Base-by-base conservation (phyloP, 2,113 vertebrate genomes). In the Cinclus cinclus region DNA sequence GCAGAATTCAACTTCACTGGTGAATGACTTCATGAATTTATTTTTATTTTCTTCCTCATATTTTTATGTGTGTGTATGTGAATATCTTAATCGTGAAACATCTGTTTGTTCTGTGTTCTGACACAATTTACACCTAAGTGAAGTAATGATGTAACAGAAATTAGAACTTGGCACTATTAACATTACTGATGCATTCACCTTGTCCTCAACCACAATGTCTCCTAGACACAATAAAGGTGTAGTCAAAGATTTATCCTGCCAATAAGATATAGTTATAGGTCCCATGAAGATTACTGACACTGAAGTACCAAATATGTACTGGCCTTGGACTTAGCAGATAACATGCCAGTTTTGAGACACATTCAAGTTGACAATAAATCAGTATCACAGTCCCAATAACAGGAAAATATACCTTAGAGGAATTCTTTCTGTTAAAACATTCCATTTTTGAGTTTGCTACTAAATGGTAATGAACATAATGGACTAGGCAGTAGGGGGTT, bases 291-390 rank as follows among this genome's bases (percentile, higher is more conserved):
- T 63, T 90, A 76, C 81, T 94, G 90, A 96, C 55, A 87, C 67
- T 55, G 86, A 92, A 75, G 62, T 78, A 75, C 58, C 94, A 96
- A 96, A 94, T 95, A 96, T 84, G 86, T 89, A 93, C 94, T 80
- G 95, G 95, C 90, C 96, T 97, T 97, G 94, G 96, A 97, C 97
- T 95, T 64, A 75, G 86, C 59, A 95, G 91, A 94, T 95, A 96
- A 95, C 87, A 79, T 94, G 91, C 75, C 94, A 95, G 95, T 97
- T 96, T 94, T 96, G 92, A 97, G 83, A 90, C 60, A 88, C 91
- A 92, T 94, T 87, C 92, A 89, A 92, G 92, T 28, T 82, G 87
- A 92, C 82, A 90, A 80, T 85, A 77, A 93, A 74, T 89, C 91
- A 96, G 78, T 77, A 95, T 88, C 96, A 89, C 62, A 92, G 80